phyloP scores from a whole-genome alignment of 1,140 invertebrate species.

The Aphaenogaster rudis region DNA sequence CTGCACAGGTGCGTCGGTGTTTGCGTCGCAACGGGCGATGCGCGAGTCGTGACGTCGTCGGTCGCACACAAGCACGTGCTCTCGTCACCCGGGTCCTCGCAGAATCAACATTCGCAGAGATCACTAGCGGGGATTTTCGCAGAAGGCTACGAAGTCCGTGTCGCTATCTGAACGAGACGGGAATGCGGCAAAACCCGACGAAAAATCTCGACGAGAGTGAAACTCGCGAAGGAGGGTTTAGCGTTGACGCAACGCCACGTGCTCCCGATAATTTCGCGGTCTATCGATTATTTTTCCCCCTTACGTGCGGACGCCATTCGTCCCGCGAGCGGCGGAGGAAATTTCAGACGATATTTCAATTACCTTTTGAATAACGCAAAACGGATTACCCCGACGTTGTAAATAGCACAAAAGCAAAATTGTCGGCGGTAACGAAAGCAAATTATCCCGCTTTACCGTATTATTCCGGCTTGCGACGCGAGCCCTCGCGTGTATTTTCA shows the following conservation, averaged over 20 bases:
- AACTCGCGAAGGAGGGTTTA: not conserved
- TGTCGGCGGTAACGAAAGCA: slow-evolving; percentile 17
- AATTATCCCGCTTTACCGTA: slow-evolving; percentile 31
- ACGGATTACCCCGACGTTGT: slow-evolving; percentile 1
- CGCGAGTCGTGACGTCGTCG: slow-evolving; percentile 1
- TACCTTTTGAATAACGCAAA: not conserved
- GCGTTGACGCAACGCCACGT: not conserved
- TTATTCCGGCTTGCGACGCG: slow-evolving; percentile 31
- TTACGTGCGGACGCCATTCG: not conserved
- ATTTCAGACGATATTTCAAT: slow-evolving; percentile 37
- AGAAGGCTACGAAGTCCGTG: not conserved
- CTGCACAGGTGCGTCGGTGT: not conserved
- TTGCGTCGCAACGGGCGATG: not conserved
- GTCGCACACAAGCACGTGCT: not conserved
- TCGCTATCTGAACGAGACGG: not conserved
- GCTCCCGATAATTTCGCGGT: not conserved
- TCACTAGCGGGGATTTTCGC: not conserved
- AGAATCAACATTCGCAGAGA: not conserved
- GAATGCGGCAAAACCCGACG: not conserved
- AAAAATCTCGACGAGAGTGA: not conserved
- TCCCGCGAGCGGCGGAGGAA: not conserved
- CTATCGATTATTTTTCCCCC: not conserved
- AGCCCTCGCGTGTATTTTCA: not conserved
- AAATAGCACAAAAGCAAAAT: slow-evolving; percentile 44
- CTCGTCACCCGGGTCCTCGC: not conserved